A percentile compares a stretch with the other conserved stretches of the same genome.
These are phyloP conservation scores for Sibirionetta formosa DNA, from an alignment of 2,797 vertebrate genomes.

Conservation along the genomic window DNA sequence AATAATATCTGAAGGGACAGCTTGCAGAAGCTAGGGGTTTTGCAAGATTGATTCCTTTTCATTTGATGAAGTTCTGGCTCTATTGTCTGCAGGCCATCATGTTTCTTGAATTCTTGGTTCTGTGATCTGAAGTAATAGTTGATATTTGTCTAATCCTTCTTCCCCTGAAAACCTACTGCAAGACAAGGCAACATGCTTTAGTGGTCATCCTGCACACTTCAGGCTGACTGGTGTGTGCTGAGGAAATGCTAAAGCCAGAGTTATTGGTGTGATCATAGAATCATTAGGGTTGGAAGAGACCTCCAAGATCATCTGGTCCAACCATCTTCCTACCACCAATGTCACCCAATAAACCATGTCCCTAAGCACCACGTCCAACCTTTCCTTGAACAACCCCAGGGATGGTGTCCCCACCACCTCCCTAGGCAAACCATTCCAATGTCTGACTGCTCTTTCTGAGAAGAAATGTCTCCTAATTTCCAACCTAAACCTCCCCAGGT, in stretches of 20 bases:
- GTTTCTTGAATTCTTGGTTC: not conserved
- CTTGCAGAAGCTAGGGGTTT: not conserved
- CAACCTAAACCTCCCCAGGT: too few relatives aligned
- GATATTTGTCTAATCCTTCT: not conserved
- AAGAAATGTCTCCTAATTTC: too few relatives aligned
- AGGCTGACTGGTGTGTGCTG: not conserved
- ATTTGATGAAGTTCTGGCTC: not conserved
- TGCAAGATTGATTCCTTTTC: not conserved
- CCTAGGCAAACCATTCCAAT: too few relatives aligned
- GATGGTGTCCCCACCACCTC: too few relatives aligned
- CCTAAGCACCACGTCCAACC: too few relatives aligned
- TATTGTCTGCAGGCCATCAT: fast-evolving
- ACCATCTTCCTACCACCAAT: too few relatives aligned
- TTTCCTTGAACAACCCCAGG: too few relatives aligned
- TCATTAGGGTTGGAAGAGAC: too few relatives aligned
- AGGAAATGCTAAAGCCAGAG: not conserved
- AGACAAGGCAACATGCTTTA: not conserved
- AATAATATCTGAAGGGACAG: not conserved
- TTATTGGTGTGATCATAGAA: not conserved
- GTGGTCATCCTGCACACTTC: not conserved
- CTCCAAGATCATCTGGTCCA: too few relatives aligned
- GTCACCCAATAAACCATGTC: too few relatives aligned
- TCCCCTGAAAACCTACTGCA: not conserved
- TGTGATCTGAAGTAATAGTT: not conserved
- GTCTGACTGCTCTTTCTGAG: too few relatives aligned